A percentile compares a stretch with the other conserved stretches of the same genome.
These are phyloP conservation scores for Heliangelus exortis DNA, from an alignment of 2,797 vertebrate genomes.

Conservation along the genomic window DNA sequence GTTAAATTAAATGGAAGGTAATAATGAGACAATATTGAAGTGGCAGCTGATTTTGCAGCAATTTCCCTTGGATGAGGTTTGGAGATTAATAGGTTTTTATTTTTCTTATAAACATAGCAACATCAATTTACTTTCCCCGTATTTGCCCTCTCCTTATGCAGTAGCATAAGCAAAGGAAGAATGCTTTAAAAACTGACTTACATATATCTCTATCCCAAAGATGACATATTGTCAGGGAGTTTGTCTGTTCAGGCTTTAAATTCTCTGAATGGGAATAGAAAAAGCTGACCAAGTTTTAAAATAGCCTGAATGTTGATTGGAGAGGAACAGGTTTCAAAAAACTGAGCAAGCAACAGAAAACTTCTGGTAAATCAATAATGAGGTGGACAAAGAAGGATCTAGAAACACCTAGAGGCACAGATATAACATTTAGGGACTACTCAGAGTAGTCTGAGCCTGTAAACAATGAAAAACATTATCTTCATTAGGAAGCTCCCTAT, in stretches of 20 bases:
- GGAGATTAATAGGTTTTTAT: background rate
- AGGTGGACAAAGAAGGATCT: background rate
- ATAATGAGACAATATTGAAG: background rate
- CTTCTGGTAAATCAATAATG: background rate
- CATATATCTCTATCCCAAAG: background rate
- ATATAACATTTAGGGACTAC: background rate
- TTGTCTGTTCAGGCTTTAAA: background rate
- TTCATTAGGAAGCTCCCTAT: background rate
- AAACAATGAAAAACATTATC: background rate
- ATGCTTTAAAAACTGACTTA: background rate
- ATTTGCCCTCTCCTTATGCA: background rate
- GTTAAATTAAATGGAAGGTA: background rate
- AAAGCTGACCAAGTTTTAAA: background rate
- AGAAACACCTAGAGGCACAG: background rate
- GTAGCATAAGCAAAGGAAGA: background rate
- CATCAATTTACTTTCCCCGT: background rate
- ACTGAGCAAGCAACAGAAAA: background rate
- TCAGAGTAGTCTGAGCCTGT: background rate
- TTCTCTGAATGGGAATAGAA: background rate
- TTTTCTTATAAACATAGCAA: background rate
- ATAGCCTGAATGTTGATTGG: background rate
- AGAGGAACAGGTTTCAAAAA: background rate
- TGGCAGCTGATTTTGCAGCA: background rate
- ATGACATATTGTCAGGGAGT: background rate
- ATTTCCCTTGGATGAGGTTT: background rate